Conservation (phyloP, 2,888 invertebrate genomes). For the Plagodis pulveraria region DNA sequence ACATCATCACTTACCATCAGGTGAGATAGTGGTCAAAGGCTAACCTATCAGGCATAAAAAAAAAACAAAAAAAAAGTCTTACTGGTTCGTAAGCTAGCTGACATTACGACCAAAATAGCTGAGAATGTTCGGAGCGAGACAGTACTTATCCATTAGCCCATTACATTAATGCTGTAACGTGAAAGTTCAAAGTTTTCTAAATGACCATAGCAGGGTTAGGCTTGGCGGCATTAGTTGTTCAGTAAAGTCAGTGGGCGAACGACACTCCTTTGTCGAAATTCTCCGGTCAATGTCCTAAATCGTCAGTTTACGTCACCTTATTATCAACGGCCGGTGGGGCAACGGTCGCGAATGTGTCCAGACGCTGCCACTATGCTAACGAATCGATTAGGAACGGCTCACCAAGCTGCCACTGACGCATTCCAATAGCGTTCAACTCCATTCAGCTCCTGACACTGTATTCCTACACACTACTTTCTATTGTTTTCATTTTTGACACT, state of each 20-base stretch:
- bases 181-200: conserved; percentile 31
- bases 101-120: conserved; percentile 2
- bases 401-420: conserved; percentile 43
- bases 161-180: conserved; percentile 21
- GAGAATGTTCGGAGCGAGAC: neutral
- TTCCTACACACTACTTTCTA: conserved; percentile 37
- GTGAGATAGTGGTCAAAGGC: too few species aligned
- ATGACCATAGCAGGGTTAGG: conserved; percentile 21
- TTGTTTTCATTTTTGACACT: conserved; percentile 34
- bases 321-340: conserved; percentile 48
- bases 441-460: conserved; percentile 44
- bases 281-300: conserved; percentile 69
- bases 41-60: too few species aligned
- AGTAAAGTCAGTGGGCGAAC: conserved; percentile 40
- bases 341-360: conserved; percentile 58
- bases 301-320: conserved; percentile 63
- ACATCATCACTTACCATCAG: too few species aligned
- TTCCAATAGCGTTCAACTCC: conserved; percentile 53
- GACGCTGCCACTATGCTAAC: conserved; percentile 61
- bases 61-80: too few species aligned
- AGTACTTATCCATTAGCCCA: conserved; percentile 13
- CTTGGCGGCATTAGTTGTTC: conserved; percentile 16
- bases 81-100: neutral
- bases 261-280: conserved; percentile 56
- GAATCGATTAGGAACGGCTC: conserved; percentile 69